phyloP scores from a whole-genome alignment of 2,797 vertebrate genomes.

The Acomys russatus region DNA sequence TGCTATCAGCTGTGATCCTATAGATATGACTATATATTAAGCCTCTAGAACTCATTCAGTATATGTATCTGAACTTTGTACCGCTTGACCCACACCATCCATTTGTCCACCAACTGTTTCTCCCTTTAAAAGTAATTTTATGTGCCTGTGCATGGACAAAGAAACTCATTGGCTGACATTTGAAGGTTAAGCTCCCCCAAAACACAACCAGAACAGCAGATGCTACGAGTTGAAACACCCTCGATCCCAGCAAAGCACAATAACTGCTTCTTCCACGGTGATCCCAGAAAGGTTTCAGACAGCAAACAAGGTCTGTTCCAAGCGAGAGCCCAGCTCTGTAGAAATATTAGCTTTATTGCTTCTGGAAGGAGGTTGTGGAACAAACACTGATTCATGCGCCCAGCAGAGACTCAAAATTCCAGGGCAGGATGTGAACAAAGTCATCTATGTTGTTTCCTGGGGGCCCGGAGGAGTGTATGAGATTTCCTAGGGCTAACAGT shows the following conservation, averaged over 20 bases:
- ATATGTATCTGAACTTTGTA: background rate
- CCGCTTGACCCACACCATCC: background rate
- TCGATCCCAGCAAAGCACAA: background rate
- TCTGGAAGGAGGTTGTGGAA: conserved; percentile 58
- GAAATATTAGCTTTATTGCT: conserved; percentile 59
- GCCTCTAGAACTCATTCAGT: background rate
- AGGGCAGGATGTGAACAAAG: conserved; percentile 53
- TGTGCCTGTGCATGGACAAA: background rate
- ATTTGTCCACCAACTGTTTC: background rate
- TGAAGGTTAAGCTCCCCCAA: background rate
- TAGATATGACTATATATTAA: background rate
- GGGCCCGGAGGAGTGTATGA: background rate
- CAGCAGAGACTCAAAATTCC: conserved; percentile 72
- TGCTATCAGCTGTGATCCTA: background rate
- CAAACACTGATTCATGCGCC: conserved; percentile 56
- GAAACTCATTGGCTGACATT: conserved; percentile 10
- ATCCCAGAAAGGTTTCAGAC: conserved; percentile 51
- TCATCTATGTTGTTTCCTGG: conserved; percentile 56
- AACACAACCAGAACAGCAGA: conserved; percentile 26
- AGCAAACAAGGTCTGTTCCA: conserved; percentile 62
- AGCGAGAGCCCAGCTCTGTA: conserved; percentile 27
- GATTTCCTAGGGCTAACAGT: background rate
- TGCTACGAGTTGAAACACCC: conserved; percentile 31
- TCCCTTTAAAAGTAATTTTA: background rate
- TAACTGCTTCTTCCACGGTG: conserved; percentile 8